Evolutionary conservation across 2,888 invertebrate genomes (phyloP).

Genomic region (Tenthredo scrophulariae): DNA sequence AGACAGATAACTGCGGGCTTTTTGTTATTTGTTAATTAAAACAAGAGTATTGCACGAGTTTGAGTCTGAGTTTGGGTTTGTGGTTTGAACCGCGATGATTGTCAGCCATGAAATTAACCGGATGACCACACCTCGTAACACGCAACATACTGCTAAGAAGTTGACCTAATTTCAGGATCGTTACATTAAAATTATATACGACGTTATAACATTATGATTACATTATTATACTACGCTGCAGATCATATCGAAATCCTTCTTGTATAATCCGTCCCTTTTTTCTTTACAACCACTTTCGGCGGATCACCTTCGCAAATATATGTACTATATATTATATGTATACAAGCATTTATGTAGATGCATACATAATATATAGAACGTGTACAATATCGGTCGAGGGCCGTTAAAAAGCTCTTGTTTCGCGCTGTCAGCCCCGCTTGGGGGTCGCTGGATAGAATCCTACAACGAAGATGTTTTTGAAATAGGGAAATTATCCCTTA

Average conservation of each 20-base stretch:
- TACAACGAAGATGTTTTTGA: background rate
- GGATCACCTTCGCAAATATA: background rate
- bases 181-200: background rate
- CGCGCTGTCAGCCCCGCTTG: background rate
- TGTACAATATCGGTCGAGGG: conserved; percentile 36
- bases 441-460: background rate
- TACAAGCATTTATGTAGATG: background rate
- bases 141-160: conserved; percentile 28
- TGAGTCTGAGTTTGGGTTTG: background rate
- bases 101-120: conserved; percentile 41
- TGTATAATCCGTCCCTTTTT: background rate
- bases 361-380: background rate
- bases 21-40: conserved; percentile 25
- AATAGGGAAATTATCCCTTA: background rate
- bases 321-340: background rate
- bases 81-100: conserved; percentile 8
- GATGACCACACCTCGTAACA: conserved; percentile 49
- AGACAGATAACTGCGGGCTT: background rate
- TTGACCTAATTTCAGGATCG: conserved; percentile 1
- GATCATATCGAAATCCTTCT: background rate
- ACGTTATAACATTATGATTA: background rate
- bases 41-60: background rate
- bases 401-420: conserved; percentile 35
- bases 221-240: background rate
- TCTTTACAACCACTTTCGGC: background rate